Evolutionary conservation across 2,888 invertebrate genomes (phyloP).

Genomic region (Homarus gammarus): DNA sequence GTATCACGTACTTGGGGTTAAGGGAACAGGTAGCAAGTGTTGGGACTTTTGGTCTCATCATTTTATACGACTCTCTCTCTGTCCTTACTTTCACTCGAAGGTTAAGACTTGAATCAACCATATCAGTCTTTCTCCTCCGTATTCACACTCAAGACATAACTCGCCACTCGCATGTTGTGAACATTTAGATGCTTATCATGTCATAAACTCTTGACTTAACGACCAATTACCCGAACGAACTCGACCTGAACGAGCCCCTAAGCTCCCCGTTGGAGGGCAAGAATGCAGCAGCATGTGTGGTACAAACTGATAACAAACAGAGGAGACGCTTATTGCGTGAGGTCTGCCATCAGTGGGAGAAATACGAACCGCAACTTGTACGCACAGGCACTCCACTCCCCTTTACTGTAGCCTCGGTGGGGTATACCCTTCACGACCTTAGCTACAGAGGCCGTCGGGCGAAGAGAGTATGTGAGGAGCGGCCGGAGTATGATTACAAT

Average conservation of each 20-base stretch:
- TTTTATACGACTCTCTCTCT: no score
- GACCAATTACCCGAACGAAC: background rate
- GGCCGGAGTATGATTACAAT: constrained; percentile 16
- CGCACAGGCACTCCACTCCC: background rate
- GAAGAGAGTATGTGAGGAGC: background rate
- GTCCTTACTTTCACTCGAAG: no score
- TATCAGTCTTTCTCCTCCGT: no score
- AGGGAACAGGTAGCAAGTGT: no score
- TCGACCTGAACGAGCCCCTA: background rate
- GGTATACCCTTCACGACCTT: background rate
- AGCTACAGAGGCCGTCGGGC: background rate
- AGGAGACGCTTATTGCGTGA: constrained; percentile 37
- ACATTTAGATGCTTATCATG: background rate
- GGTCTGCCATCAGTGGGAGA: constrained; percentile 33
- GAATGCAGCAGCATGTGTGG: constrained; percentile 33
- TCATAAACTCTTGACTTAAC: background rate
- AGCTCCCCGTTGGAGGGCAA: background rate
- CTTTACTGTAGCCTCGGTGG: background rate
- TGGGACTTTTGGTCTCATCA: no score
- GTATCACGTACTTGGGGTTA: no score
- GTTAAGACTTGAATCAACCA: no score
- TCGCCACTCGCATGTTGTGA: no score
- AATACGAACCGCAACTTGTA: constrained; percentile 37
- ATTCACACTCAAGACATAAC: no score
- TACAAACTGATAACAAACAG: constrained; percentile 44